Percentiles rank a stretch among this genome's conserved stretches.
Conservation (phyloP, 1,140 invertebrate species). For the Meloidogyne exigua region DNA sequence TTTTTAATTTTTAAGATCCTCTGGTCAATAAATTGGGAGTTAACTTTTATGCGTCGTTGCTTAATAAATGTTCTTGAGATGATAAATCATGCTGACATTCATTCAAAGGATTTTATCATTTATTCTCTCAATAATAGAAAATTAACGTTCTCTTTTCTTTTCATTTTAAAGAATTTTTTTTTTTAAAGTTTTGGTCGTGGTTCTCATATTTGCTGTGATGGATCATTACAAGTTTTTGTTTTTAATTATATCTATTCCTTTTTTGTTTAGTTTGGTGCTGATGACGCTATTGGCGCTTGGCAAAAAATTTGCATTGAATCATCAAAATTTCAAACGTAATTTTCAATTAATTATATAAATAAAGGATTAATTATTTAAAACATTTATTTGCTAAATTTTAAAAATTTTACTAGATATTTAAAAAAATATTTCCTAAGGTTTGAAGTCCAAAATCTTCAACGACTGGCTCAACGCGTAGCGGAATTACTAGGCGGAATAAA, state of each 20-base stretch:
- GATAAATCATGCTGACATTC: conserved; percentile 34
- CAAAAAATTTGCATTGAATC: conserved; percentile 36
- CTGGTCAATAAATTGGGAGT: conserved; percentile 49
- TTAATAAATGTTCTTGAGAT: conserved; percentile 46
- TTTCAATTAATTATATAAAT: not conserved
- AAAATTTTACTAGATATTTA: too few relatives aligned
- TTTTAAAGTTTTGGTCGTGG: conserved; percentile 49
- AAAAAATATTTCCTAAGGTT: conserved; percentile 20
- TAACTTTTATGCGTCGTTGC: conserved; percentile 51
- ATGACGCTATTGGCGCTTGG: conserved; percentile 51
- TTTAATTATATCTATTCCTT: too few relatives aligned
- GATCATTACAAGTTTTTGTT: conserved; percentile 38
- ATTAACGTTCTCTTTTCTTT: conserved; percentile 33
- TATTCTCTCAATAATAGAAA: conserved; percentile 39
- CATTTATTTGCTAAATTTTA: too few relatives aligned
- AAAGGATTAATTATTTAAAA: too few relatives aligned
- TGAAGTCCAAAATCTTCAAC: conserved; percentile 39
- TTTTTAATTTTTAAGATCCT: conserved; percentile 25
- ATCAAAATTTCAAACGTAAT: not conserved
- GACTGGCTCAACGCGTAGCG: conserved; percentile 37
- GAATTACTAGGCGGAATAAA: conserved; percentile 43
- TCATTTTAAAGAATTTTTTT: conserved; percentile 11
- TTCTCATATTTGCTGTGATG: conserved; percentile 48
- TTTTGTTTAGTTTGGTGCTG: conserved; percentile 51
- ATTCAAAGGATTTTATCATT: conserved; percentile 23